Percentiles rank a stretch among this genome's conserved stretches.
These are phyloP conservation scores for Catamblyrhynchus diadema DNA, from an alignment of 2,797 vertebrate species.

Conservation along the genomic window DNA sequence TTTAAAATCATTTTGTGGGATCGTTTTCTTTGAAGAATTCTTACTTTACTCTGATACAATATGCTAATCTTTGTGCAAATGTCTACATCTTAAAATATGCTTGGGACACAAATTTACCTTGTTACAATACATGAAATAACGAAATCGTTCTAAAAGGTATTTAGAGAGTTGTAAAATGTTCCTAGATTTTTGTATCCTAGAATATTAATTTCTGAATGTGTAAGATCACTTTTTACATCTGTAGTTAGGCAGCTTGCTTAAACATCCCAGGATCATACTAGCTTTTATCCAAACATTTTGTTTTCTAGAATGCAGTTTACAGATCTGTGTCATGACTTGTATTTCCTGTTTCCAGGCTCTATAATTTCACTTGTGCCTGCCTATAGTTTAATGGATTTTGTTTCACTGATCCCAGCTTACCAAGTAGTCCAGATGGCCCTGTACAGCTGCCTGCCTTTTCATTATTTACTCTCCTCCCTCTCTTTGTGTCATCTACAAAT, in stretches of 20 bases:
- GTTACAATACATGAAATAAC: neutral
- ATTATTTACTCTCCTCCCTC: neutral
- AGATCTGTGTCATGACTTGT: neutral
- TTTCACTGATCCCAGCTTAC: neutral
- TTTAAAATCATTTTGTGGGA: neutral
- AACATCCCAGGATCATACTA: neutral
- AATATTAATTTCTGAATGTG: neutral
- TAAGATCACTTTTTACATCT: neutral
- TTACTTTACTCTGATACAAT: neutral
- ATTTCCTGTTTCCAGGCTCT: neutral
- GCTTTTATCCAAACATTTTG: neutral
- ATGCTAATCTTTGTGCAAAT: neutral
- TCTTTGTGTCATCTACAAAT: neutral
- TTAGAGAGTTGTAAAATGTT: neutral
- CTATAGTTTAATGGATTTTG: neutral
- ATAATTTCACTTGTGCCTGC: neutral
- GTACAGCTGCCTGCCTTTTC: conserved; percentile 29
- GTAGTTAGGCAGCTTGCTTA: neutral
- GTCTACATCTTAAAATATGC: neutral
- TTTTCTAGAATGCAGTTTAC: neutral
- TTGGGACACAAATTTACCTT: neutral
- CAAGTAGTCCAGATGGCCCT: conserved; percentile 2
- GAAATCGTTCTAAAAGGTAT: neutral
- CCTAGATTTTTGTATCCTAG: neutral
- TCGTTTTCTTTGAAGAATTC: neutral